Evolutionary conservation across 2,113 vertebrate species (phyloP).

Genomic region (Porphyrio hochstetteri): DNA sequence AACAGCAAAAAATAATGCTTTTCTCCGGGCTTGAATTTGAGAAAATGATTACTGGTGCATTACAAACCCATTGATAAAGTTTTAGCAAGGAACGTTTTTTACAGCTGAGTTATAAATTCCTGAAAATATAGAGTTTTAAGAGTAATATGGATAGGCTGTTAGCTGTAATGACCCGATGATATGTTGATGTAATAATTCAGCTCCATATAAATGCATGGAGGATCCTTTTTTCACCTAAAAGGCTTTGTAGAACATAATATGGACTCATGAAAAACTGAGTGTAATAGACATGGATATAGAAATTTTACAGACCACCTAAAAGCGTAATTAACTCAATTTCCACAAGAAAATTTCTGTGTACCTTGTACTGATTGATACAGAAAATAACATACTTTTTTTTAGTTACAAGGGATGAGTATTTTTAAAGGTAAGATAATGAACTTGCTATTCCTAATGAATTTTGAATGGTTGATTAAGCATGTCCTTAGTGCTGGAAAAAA

Average conservation of each 20-base stretch:
- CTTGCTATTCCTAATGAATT: neutral
- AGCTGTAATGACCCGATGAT: neutral
- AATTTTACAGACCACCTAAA: neutral
- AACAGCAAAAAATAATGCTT: neutral
- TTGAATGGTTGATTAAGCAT: neutral
- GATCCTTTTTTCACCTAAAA: constrained; percentile 2
- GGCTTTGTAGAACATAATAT: neutral
- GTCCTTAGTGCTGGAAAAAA: neutral
- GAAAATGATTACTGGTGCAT: neutral
- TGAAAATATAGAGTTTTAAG: neutral
- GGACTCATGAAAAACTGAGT: neutral
- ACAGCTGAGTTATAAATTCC: constrained; percentile 21
- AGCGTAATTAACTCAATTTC: neutral
- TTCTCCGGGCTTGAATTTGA: neutral
- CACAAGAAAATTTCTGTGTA: neutral
- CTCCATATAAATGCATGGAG: neutral
- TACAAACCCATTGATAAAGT: neutral
- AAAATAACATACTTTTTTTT: neutral
- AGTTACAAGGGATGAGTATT: neutral
- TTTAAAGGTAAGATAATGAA: neutral
- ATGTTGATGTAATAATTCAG: neutral
- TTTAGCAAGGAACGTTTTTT: neutral
- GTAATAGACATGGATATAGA: neutral
- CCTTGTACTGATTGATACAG: neutral
- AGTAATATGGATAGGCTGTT: neutral